Base-by-base conservation (phyloP, 1,140 invertebrate species). In the Cepaea nemoralis region DNA sequence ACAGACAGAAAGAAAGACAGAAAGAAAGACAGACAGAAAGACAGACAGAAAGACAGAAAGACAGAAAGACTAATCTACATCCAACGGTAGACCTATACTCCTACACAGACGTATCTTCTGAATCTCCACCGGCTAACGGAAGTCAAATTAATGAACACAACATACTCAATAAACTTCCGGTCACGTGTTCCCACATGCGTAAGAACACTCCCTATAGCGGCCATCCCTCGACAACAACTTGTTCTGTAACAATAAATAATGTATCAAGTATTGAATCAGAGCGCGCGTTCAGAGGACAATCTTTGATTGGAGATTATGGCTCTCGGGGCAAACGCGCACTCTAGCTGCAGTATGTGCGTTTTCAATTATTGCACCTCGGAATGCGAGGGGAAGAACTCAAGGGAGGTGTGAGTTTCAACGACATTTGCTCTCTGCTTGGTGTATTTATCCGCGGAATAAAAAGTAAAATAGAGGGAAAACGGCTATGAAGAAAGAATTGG, bases 311-410 rank as follows among this genome's bases (percentile, higher is more conserved):
- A 31, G 59, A 63, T 63, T 63, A 63, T 16, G 0, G n/a, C 59
- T 63, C 59, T 31, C 59, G 0, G n/a, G 19, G 5, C 16, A 63
- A 63, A 63, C 33, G 59, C 16, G n/a, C 16, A 63, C 59, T 31
- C 59, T 63, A 31, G 8, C 59, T 31, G 27, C n/a, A 63, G 33
- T 63, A 63, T 63, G 59, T 63, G 59, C 59, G 59, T 63, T 63
- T 63, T 63, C 59, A 63, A 63, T 63, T 63, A 63, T 31, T 63
- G 59, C 59, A 63, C n/a, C n/a, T 27, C 59, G 16, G 59, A 31
- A 63, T 27, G 8, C n/a, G 22, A 31, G 59, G 59, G 59, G 59
- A 63, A 63, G 27, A 31, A 63, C 33, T 63, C 59, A 63, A 63
- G 59, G 59, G 59, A 63, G n/a, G 59, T 63, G 33, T 63, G 59